Evolutionary conservation across 37 sponge, comb jelly and placozoan genomes (phyloP).

Genomic region (Geodia barretti): DNA sequence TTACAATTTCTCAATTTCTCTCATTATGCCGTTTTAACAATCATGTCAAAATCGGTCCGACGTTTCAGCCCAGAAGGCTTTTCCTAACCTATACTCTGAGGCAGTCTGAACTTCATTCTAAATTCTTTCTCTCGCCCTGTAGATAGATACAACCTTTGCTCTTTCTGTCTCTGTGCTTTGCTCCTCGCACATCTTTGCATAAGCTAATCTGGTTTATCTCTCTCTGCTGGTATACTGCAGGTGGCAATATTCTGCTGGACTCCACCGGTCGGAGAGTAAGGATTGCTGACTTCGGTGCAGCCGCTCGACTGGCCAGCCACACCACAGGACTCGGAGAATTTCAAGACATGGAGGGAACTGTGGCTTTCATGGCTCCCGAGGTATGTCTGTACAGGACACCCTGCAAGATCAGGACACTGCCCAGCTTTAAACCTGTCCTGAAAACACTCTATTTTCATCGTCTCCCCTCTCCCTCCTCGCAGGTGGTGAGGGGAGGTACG

Average conservation of each 20-base stretch:
- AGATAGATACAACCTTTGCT: no score
- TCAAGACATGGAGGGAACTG: constrained; percentile 79
- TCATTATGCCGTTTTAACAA: not conserved
- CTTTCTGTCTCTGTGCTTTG: no score
- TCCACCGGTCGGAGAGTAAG: constrained; percentile 75
- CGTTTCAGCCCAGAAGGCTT: no score
- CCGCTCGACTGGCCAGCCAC: constrained; percentile 70
- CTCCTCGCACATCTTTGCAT: no score
- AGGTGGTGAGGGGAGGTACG: constrained; percentile 23
- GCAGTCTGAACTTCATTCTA: no score
- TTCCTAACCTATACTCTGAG: no score
- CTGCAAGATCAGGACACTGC: not conserved
- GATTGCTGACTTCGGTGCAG: constrained; percentile 84
- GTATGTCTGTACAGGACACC: no score
- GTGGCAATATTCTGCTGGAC: constrained; percentile 83
- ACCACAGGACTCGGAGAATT: constrained; percentile 77
- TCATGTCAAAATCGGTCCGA: no score
- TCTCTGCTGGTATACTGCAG: no score
- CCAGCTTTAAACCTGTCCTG: not conserved
- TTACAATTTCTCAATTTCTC: not conserved
- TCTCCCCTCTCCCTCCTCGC: not conserved
- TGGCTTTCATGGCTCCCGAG: constrained; percentile 94
- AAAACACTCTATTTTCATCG: not conserved
- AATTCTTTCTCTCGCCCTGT: no score
- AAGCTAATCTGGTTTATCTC: no score